These are phyloP conservation scores for Carassius carassius DNA, from an alignment of 2,113 vertebrate genomes.

Conservation along the genomic window DNA sequence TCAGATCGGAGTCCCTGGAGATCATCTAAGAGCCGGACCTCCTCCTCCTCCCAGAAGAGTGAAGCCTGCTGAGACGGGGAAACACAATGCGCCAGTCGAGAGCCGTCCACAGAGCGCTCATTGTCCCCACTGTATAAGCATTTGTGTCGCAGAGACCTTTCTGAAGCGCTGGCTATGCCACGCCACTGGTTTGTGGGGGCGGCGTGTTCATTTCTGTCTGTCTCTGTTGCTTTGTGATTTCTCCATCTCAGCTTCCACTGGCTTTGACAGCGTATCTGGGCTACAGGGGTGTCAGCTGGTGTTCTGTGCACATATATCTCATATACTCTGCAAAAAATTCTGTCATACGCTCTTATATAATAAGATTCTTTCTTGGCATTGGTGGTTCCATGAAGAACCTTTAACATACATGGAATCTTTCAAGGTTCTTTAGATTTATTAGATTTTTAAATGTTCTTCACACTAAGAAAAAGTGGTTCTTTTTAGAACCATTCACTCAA, in stretches of 20 bases:
- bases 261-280: neutral
- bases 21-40: conserved; percentile 34
- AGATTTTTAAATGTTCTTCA: neutral
- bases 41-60: conserved; percentile 18
- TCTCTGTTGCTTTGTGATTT: neutral
- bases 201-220: neutral
- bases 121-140: conserved; percentile 67
- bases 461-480: neutral
- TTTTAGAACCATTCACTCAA: too few species aligned
- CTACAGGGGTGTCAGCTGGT: neutral
- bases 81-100: conserved; percentile 23
- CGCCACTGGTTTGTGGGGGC: neutral
- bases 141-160: conserved; percentile 60
- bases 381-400: too few species aligned
- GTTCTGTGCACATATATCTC: neutral
- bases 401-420: too few species aligned
- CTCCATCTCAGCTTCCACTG: neutral
- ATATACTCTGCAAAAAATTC: neutral
- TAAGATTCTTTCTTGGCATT: too few species aligned
- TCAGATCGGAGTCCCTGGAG: conserved; percentile 15
- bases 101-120: conserved; percentile 60
- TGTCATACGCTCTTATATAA: too few species aligned
- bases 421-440: too few species aligned
- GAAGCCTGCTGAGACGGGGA: conserved; percentile 29
- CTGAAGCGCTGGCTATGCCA: conserved; percentile 14